Percentiles rank a stretch among this genome's conserved stretches.
Conservation (phyloP, 2,113 vertebrate genomes). For the Zingel zingel region DNA sequence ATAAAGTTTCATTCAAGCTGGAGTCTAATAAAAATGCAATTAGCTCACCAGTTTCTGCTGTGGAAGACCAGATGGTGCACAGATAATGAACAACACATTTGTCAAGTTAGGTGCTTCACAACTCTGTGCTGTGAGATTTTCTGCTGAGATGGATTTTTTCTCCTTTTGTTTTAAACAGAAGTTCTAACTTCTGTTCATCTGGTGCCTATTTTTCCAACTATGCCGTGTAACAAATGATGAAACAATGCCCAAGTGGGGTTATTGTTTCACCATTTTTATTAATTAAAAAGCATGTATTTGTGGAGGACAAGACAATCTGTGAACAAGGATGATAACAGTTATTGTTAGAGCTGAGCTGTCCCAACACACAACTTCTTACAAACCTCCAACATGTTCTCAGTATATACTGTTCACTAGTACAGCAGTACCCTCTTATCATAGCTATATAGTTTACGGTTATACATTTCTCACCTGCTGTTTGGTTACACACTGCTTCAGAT, state of each 20-base stretch:
- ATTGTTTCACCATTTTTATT: neutral
- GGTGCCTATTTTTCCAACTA: neutral
- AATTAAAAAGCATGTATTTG: neutral
- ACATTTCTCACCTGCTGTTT: neutral
- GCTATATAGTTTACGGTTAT: neutral
- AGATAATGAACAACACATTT: conserved; percentile 57
- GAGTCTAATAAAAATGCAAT: conserved; percentile 30
- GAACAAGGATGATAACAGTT: neutral
- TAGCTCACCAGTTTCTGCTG: conserved; percentile 17
- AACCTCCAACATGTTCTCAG: neutral
- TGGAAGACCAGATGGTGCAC: conserved; percentile 47
- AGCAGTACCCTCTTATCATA: neutral
- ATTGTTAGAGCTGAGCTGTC: neutral
- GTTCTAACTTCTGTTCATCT: neutral
- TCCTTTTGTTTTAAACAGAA: neutral
- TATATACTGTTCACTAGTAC: neutral
- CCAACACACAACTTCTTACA: neutral
- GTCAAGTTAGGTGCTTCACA: conserved; percentile 31
- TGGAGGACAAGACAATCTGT: neutral
- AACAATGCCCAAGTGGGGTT: neutral
- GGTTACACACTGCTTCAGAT: neutral
- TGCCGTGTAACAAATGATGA: neutral
- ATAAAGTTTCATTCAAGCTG: neutral
- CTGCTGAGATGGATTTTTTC: conserved; percentile 16
- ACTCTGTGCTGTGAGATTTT: conserved; percentile 36